Percentiles rank a stretch among this genome's conserved stretches.
phyloP scores from a whole-genome alignment of 2,888 invertebrate species.

The Parnassius orleans region DNA sequence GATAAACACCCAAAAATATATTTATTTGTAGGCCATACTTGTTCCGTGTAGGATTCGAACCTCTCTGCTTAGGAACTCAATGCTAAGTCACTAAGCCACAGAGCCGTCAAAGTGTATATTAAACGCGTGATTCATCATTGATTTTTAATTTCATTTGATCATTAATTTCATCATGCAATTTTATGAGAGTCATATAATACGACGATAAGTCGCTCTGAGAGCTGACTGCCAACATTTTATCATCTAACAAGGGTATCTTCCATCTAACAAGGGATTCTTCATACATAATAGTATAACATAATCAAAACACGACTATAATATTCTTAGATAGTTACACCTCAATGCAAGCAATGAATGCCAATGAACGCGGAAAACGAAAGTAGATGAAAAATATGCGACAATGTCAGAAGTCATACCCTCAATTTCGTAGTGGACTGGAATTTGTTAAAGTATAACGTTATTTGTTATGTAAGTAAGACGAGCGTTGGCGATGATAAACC shows the following conservation, averaged over 20 bases:
- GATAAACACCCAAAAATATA: no score
- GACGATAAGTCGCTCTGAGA: no score
- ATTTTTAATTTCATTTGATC: no score
- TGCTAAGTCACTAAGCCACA: no score
- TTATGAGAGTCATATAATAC: no score
- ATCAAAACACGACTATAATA: conserved; percentile 28
- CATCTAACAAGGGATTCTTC: background rate
- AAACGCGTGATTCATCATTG: no score
- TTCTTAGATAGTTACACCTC: conserved; percentile 12
- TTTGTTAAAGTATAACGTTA: conserved; percentile 15
- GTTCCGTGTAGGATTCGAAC: no score
- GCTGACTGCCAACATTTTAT: no score
- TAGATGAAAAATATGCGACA: conserved; percentile 51
- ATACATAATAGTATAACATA: conserved; percentile 11
- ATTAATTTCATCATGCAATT: no score
- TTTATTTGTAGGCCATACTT: no score
- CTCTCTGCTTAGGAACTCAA: no score
- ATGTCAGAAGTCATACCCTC: conserved; percentile 71
- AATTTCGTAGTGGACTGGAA: conserved; percentile 43
- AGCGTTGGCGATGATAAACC: conserved; percentile 1
- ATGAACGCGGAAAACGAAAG: conserved; percentile 53
- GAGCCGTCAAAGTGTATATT: no score
- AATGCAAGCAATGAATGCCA: conserved; percentile 38
- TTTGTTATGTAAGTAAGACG: conserved; percentile 13
- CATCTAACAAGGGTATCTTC: background rate